Evolutionary conservation across 1,140 invertebrate genomes (phyloP), one percentile per base, ranked within the genome.

Genomic region (Cardiocondyla obscurior): DNA sequence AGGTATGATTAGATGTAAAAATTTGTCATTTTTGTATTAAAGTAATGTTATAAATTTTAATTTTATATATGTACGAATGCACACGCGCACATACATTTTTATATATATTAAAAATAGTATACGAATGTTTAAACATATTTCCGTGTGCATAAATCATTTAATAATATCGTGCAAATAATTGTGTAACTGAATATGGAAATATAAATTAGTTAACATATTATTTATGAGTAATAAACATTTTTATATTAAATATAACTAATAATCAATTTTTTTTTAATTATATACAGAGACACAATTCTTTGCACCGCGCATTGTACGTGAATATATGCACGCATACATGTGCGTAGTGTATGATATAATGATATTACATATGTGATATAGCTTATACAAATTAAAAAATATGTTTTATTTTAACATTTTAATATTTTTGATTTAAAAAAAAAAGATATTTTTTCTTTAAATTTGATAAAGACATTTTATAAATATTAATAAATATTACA

Each of bases 401-500:
- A 44, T 1, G 19, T 70, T 53, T 51, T 39, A 2, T 53, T 22
- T 22, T n/a, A 70, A 8, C 14, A 51, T 22, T 0, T 57, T n/a
- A n/a, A n/a, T 53, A 3, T 44, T 58, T 57, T 19, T 39, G 3
- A 60, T 74, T 30, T 57, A 42, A 19, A 2, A 39, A 12, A 12
- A 58, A 57, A 2, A 57, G 5, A 36, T 44, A 3, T 39, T 55
- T 72, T 57, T 28, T 3, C 28, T 19, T 14, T 42, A 12, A 28
- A 16, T n/a, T 44, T 22, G 12, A 65, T 3, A 64, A 39, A 62
- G 7, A 5, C 19, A 58, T 49, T 22, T 33, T 49, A 30, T 10
- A 30, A 28, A 64, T n/a, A 60, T 28, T n/a, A 51, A 19, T 62
- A 55, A 64, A 58, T 55, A 22, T 69, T 82, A 22, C 44, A 8